These are phyloP conservation scores for Hyla sarda DNA, from an alignment of 2,113 vertebrate genomes.

Conservation along the genomic window DNA sequence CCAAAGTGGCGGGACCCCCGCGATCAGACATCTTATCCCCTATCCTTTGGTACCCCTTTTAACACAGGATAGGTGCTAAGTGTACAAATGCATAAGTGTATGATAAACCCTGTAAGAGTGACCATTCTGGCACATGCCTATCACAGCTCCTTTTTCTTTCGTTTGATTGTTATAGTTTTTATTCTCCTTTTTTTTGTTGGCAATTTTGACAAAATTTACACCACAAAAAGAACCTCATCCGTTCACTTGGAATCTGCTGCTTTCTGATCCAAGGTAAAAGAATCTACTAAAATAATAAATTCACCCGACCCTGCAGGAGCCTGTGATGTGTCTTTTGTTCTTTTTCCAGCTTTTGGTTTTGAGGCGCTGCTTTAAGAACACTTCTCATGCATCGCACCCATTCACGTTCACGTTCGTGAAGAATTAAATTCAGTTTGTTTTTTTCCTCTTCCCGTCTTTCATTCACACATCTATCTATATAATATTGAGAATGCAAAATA, in stretches of 20 bases:
- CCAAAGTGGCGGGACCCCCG: too few species aligned
- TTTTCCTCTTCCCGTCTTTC: neutral
- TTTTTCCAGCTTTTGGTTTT: conserved; percentile 18
- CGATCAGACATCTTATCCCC: too few species aligned
- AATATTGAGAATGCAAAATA: neutral
- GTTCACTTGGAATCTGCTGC: neutral
- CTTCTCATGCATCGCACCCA: conserved; percentile 5
- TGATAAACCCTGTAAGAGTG: too few species aligned
- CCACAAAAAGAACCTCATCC: neutral
- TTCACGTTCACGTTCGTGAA: neutral
- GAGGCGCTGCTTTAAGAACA: neutral
- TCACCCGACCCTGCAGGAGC: neutral
- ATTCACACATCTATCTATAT: neutral
- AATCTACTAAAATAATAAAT: neutral
- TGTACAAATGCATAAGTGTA: too few species aligned
- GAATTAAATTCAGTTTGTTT: neutral
- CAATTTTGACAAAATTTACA: neutral
- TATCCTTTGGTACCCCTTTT: too few species aligned
- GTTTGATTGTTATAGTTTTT: neutral
- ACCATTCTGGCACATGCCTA: too few species aligned
- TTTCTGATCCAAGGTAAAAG: neutral
- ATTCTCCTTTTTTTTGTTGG: neutral
- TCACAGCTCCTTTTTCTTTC: too few species aligned
- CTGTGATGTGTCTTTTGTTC: conserved; percentile 6
- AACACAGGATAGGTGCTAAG: too few species aligned